Evolutionary conservation across 2,113 vertebrate genomes (phyloP).

Genomic region (Mastomys coucha): DNA sequence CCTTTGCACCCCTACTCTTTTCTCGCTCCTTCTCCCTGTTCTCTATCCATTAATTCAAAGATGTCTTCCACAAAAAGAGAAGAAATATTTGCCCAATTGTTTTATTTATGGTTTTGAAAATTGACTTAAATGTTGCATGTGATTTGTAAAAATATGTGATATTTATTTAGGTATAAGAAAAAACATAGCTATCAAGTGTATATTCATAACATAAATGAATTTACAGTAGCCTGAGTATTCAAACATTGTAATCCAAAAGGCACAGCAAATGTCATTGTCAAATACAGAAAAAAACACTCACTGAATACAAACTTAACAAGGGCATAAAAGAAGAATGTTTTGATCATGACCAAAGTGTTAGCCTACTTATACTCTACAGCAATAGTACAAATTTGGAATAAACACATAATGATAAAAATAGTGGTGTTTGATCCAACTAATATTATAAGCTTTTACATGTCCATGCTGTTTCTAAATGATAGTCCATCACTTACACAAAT

Average conservation of each 20-base stretch:
- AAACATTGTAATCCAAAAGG: background rate
- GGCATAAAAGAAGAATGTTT: background rate
- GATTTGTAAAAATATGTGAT: background rate
- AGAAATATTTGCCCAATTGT: background rate
- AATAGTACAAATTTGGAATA: background rate
- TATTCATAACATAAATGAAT: background rate
- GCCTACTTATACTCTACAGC: background rate
- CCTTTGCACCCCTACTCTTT: background rate
- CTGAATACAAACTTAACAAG: background rate
- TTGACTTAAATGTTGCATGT: background rate
- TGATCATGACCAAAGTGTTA: background rate
- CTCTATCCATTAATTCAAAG: background rate
- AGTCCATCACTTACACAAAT: background rate
- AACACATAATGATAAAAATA: background rate
- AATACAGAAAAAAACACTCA: background rate
- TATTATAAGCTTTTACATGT: conserved; percentile 1
- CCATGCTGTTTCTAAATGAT: background rate
- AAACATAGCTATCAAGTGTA: background rate
- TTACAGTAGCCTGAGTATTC: background rate
- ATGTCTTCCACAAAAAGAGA: background rate
- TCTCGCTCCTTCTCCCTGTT: background rate
- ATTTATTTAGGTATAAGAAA: background rate
- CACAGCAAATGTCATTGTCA: background rate
- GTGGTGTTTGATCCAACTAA: background rate
- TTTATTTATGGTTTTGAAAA: background rate